Evolutionary conservation across 1,140 invertebrate genomes (phyloP).

Genomic region (Macrotrachela quadricornifera): DNA sequence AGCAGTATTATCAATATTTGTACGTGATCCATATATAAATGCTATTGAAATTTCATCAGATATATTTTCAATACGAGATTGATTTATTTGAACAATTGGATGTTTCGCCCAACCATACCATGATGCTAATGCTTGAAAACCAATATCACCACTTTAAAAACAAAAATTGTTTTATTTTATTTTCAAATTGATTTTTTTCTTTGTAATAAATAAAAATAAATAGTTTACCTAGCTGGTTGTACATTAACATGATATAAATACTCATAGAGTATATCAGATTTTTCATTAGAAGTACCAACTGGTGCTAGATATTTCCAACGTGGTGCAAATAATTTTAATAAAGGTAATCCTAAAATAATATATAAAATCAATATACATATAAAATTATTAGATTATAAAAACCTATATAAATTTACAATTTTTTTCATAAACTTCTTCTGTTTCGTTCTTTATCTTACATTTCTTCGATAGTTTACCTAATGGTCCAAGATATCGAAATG

Average conservation of each 20-base stretch:
- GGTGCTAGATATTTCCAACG: no score
- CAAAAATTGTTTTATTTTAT: no score
- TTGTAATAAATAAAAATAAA: no score
- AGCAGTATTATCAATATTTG: conserved; percentile 69
- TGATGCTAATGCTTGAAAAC: conserved; percentile 69
- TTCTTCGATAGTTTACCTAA: no score
- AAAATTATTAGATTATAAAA: background rate
- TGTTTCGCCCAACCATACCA: conserved; percentile 83
- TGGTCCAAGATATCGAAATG: conserved; percentile 63
- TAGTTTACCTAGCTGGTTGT: no score
- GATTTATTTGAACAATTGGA: conserved; percentile 50
- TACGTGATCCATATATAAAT: conserved; percentile 66
- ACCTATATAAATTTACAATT: conserved; percentile 38
- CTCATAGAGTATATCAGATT: background rate
- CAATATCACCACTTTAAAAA: conserved; percentile 59
- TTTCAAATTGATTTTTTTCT: no score
- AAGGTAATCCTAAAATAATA: background rate
- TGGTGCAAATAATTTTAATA: no score
- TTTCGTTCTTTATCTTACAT: no score
- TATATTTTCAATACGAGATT: conserved; percentile 44
- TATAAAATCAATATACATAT: no score
- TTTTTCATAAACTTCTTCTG: no score
- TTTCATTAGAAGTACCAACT: background rate
- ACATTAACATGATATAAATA: conserved; percentile 92
- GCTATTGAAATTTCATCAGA: conserved; percentile 56